Percentiles rank a stretch among this genome's conserved stretches.
These are phyloP conservation scores for Sylvilagus bachmani DNA, from an alignment of 2,113 vertebrate species.

Conservation along the genomic window DNA sequence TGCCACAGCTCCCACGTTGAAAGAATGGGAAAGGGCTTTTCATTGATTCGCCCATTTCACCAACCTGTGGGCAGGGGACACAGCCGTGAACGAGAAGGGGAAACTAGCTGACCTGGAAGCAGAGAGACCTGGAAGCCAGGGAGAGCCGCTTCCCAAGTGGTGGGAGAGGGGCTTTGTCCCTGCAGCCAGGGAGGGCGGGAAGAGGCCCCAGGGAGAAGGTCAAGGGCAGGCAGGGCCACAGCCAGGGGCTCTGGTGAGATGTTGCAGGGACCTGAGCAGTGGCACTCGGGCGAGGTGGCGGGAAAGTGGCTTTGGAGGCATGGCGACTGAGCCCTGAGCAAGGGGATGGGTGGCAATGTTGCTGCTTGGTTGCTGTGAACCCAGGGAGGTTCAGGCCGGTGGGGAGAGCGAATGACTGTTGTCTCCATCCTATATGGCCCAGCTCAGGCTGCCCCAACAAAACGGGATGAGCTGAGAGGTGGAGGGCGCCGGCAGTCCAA, in stretches of 20 bases:
- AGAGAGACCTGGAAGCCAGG: neutral
- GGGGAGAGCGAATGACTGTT: neutral
- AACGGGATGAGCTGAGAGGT: too few relatives aligned
- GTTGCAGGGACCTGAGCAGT: neutral
- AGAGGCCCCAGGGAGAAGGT: neutral
- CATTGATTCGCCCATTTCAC: neutral
- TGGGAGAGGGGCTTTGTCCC: neutral
- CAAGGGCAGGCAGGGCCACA: neutral
- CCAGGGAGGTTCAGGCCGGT: neutral
- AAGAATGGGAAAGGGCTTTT: too few relatives aligned
- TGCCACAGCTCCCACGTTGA: too few relatives aligned
- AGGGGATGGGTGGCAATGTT: too few relatives aligned
- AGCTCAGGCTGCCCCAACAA: neutral
- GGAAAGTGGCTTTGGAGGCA: neutral
- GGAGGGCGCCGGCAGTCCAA: neutral
- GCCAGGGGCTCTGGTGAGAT: too few relatives aligned
- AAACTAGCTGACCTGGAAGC: neutral
- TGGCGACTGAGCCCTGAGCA: neutral
- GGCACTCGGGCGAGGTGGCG: neutral
- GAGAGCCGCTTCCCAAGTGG: accelerated
- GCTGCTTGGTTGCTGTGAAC: too few relatives aligned
- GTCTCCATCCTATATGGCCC: neutral
- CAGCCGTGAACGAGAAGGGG: neutral
- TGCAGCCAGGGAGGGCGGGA: neutral
- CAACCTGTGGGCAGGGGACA: too few relatives aligned